Conservation (phyloP, 2,797 vertebrate genomes). For the Rachycentron canadum region DNA sequence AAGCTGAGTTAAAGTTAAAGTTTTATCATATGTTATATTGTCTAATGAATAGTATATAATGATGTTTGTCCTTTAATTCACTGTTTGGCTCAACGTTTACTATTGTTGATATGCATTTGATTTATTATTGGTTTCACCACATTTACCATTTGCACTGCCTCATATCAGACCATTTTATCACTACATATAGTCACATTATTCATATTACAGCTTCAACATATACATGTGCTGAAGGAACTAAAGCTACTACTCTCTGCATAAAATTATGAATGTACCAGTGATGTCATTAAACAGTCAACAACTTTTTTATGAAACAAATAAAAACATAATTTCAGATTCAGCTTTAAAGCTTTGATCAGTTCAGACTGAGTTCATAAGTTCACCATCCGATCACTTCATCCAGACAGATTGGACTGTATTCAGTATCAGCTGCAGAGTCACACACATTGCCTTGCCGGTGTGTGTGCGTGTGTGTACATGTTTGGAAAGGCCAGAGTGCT, state of each 20-base stretch:
- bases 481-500: constrained; percentile 30
- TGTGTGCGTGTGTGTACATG: constrained; percentile 26
- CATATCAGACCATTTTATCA: neutral
- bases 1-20: too few relatives aligned
- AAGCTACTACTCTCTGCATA: neutral
- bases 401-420: constrained; percentile 30
- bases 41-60: too few relatives aligned
- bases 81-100: neutral
- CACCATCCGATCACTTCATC: constrained; percentile 35
- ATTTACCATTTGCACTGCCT: neutral
- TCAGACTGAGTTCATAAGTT: constrained; percentile 34
- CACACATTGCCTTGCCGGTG: constrained; percentile 1
- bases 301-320: neutral
- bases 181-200: neutral
- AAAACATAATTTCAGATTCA: neutral
- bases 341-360: constrained; percentile 4
- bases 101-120: neutral
- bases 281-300: neutral
- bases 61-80: too few relatives aligned
- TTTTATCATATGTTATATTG: too few relatives aligned
- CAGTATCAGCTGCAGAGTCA: constrained; percentile 14
- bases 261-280: neutral
- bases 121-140: neutral
- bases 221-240: neutral
- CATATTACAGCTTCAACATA: too few relatives aligned